Conservation (phyloP, 2,113 vertebrate species). For the Nothobranchius kuhntae region DNA sequence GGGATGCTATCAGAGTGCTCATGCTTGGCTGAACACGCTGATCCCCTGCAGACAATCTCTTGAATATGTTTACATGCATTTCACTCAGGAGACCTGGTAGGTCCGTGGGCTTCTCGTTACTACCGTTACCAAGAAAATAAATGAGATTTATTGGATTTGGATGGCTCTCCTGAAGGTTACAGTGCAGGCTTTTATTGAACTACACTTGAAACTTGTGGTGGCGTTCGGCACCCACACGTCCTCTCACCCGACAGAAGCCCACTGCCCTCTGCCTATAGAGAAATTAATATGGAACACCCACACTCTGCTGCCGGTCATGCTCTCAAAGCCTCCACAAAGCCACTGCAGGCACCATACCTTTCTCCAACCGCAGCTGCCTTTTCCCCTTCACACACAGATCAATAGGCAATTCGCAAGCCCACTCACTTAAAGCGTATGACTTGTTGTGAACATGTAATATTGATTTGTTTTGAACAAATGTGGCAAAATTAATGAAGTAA, state of each 20-base stretch:
- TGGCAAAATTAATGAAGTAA: conserved; percentile 65
- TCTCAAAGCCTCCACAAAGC: conserved; percentile 49
- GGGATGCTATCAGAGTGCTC: conserved; percentile 55
- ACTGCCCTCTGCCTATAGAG: conserved; percentile 51
- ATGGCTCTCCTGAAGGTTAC: background rate
- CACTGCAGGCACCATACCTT: conserved; percentile 48
- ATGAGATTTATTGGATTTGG: conserved; percentile 31
- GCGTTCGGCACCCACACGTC: conserved; percentile 35
- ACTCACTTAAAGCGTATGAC: conserved; percentile 69
- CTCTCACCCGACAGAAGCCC: conserved; percentile 44
- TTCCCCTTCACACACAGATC: conserved; percentile 57
- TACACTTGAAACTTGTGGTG: conserved; percentile 14
- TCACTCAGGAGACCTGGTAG: conserved; percentile 41
- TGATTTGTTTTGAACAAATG: conserved; percentile 74
- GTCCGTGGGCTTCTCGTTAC: conserved; percentile 61
- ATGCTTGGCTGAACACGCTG: conserved; percentile 58
- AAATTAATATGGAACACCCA: conserved; percentile 64
- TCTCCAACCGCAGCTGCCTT: conserved; percentile 2
- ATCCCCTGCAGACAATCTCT: conserved; percentile 57
- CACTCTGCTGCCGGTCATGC: conserved; percentile 38
- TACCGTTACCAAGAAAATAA: conserved; percentile 14
- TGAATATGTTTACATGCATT: conserved; percentile 72
- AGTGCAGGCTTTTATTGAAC: conserved; percentile 3
- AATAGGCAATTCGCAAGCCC: conserved; percentile 74
- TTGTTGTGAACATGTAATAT: conserved; percentile 72